Evolutionary conservation across 2,113 vertebrate species (phyloP).

Genomic region (mouse (Mus musculus)): DNA sequence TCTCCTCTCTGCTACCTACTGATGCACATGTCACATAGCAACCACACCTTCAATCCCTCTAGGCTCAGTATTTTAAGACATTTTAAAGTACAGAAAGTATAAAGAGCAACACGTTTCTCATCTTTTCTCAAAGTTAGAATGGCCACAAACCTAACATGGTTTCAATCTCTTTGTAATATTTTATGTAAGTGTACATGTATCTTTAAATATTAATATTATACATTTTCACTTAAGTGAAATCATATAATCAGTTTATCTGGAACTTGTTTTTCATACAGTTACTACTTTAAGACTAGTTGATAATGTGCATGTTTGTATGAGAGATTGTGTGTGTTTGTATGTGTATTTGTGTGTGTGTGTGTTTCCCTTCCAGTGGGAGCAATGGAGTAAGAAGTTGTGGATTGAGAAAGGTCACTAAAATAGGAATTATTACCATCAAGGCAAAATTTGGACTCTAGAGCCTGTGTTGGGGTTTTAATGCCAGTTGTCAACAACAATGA

Average conservation of each 20-base stretch:
- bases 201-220: neutral
- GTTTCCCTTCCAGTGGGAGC: neutral
- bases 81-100: neutral
- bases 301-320: too few species aligned
- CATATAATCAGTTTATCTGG: neutral
- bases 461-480: neutral
- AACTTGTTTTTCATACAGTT: neutral
- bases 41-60: neutral
- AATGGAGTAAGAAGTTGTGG: neutral
- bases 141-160: neutral
- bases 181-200: neutral
- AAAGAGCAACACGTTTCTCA: neutral
- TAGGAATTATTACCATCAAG: neutral
- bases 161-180: neutral
- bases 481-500: neutral
- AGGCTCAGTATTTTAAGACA: neutral
- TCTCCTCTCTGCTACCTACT: too few species aligned
- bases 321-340: neutral
- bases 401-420: neutral
- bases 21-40: too few species aligned
- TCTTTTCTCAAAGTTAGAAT: neutral
- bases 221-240: neutral
- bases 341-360: neutral
- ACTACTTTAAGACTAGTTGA: neutral
- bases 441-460: neutral